Conservation (phyloP, 1,140 invertebrate genomes). For the Kradibia gibbosae region DNA sequence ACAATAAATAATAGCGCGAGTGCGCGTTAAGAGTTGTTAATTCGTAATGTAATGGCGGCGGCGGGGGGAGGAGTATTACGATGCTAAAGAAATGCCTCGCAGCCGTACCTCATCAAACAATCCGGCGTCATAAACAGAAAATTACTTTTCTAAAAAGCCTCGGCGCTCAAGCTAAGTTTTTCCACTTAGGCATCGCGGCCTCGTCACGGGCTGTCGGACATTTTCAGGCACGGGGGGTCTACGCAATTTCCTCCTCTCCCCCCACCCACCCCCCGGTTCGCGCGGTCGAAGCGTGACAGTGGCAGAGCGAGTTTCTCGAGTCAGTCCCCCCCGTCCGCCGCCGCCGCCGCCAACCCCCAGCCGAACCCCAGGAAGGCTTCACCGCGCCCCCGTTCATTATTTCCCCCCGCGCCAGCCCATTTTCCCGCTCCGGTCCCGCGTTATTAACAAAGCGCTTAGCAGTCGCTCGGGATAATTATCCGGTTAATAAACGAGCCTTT, state of each 20-base stretch:
- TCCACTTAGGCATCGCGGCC: constrained; percentile 9
- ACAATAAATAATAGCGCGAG: too few relatives aligned
- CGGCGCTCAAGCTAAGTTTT: neutral
- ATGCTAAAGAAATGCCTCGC: neutral
- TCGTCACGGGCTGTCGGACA: neutral
- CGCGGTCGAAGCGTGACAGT: neutral
- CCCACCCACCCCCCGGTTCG: too few relatives aligned
- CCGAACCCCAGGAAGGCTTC: too few relatives aligned
- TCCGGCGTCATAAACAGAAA: neutral
- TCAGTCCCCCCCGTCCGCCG: neutral
- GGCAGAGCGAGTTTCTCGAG: neutral
- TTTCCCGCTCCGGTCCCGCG: constrained; percentile 53
- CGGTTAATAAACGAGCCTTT: constrained; percentile 55
- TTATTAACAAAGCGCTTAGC: constrained; percentile 60
- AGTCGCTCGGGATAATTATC: constrained; percentile 57
- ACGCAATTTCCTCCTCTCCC: too few relatives aligned
- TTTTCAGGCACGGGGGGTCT: neutral
- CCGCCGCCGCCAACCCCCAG: too few relatives aligned
- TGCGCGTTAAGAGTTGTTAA: too few relatives aligned
- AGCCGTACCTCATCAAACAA: neutral
- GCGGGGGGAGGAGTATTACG: neutral
- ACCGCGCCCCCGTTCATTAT: neutral
- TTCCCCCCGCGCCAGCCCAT: neutral
- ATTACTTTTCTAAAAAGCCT: neutral
- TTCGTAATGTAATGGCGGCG: too few relatives aligned